Base-by-base conservation (phyloP, 2,113 vertebrate species). In the Polypterus senegalus region DNA sequence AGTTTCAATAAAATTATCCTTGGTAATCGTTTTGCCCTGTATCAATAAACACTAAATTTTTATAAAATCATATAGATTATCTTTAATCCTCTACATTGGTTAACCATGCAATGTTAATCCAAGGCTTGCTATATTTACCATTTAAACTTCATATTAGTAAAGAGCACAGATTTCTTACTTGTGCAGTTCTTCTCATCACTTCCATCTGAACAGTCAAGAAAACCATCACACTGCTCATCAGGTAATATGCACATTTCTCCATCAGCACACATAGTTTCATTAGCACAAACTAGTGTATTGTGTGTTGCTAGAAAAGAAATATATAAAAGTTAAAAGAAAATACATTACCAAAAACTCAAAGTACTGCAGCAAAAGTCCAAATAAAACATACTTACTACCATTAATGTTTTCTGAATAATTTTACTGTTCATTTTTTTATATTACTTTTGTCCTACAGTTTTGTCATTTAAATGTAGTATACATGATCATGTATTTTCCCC, bases 161-260 rank as follows among this genome's bases (percentile, higher is more conserved):
- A 27, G 1, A 27, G 27, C 27, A 46, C 6, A 10, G 58, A 4
- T 62, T 78, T 54, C 58, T 46, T 66, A 97, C 96, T 65, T 0
- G 89, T 93, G 78, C 94, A 99, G 79, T 87, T 87, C 48, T 74
- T 82, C 74, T 99, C 96, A 0, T 98, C 96, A 0, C 94, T 99
- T 80, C 89, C 84, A 46, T 99, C 96, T 0, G 89, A 92, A 65
- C 94, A 98, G 83, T 98, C 94, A 71, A 97, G 78, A 56, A 90
- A 99, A 1, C 93, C 92, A 0, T 99, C 96, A 0, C 96, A 98
- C 5, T 80, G 74, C 77, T 97, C 93, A 0, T 81, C 71, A 60
- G 81, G 74, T 66, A 79, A 27, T 43, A 98, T 66, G 47, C 96
- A 98, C 9, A 87, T 81, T 63, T 98, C 94, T 0, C 89, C 88